These are phyloP conservation scores for Cyanoliseus patagonus DNA, from an alignment of 2,113 vertebrate species.

Conservation along the genomic window DNA sequence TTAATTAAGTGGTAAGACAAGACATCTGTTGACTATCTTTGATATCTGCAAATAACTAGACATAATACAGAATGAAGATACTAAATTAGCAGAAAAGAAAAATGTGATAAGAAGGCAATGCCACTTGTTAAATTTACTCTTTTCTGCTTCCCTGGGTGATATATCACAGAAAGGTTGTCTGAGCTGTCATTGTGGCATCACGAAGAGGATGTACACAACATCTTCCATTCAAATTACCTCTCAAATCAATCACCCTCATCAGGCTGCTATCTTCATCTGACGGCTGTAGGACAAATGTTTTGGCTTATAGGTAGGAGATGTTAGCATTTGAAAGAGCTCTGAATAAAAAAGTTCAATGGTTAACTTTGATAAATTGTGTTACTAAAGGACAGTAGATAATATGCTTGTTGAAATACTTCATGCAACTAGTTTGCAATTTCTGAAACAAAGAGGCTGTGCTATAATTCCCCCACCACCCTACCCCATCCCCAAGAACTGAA, in stretches of 20 bases:
- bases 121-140: conserved; percentile 68
- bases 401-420: conserved; percentile 13
- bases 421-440: not conserved
- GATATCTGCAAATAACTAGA: conserved; percentile 19
- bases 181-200: conserved; percentile 52
- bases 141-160: conserved; percentile 17
- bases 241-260: conserved; percentile 63
- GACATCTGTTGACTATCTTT: conserved; percentile 10
- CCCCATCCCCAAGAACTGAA: not conserved
- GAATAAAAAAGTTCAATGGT: not conserved
- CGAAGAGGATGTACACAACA: conserved; percentile 49
- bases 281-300: conserved; percentile 61
- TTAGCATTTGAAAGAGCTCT: conserved; percentile 38
- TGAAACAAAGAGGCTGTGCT: not conserved
- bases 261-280: conserved; percentile 36
- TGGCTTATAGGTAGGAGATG: conserved; percentile 46
- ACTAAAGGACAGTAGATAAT: not conserved
- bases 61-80: not conserved
- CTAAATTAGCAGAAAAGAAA: conserved; percentile 42
- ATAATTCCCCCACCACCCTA: not conserved
- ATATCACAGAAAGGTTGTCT: conserved; percentile 48
- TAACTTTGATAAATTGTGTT: conserved; percentile 32
- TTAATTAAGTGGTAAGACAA: not conserved
- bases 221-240: conserved; percentile 67
- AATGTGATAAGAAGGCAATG: conserved; percentile 15